phyloP scores from a whole-genome alignment of 2,797 vertebrate species.

The Muscicapa striata region DNA sequence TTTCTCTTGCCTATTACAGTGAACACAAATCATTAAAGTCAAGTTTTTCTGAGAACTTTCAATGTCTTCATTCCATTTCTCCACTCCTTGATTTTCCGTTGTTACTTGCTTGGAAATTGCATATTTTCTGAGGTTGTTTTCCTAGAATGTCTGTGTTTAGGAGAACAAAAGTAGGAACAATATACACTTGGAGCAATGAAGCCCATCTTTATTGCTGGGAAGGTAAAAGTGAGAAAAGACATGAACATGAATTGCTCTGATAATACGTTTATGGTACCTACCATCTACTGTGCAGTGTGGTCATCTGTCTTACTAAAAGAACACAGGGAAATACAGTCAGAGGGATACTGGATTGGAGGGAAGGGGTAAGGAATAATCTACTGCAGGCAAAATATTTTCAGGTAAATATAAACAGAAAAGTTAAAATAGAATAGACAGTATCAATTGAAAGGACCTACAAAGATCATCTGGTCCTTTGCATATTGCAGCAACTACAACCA shows the following conservation, averaged over 20 bases:
- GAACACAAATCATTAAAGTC: background rate
- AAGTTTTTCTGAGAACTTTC: background rate
- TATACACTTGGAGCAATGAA: background rate
- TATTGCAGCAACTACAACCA: background rate
- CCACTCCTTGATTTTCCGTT: background rate
- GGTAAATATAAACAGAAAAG: background rate
- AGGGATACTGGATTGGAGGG: background rate
- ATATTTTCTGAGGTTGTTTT: background rate
- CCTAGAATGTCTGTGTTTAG: background rate
- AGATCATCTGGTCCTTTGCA: background rate
- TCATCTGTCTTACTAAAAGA: background rate
- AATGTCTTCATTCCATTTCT: background rate
- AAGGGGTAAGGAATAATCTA: background rate
- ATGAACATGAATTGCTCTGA: background rate
- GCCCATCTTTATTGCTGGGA: background rate
- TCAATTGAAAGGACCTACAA: background rate
- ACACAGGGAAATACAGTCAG: background rate
- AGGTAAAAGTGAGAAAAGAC: background rate
- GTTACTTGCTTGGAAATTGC: background rate
- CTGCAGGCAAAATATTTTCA: background rate
- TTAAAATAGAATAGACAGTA: background rate
- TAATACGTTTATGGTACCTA: background rate
- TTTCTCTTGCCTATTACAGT: background rate
- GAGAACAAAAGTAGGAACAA: background rate
- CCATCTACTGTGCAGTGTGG: accelerated